Percentiles rank a stretch among this genome's conserved stretches.
These are phyloP conservation scores for Leptinotarsa texana DNA, from an alignment of 1,140 invertebrate genomes.

Conservation along the genomic window DNA sequence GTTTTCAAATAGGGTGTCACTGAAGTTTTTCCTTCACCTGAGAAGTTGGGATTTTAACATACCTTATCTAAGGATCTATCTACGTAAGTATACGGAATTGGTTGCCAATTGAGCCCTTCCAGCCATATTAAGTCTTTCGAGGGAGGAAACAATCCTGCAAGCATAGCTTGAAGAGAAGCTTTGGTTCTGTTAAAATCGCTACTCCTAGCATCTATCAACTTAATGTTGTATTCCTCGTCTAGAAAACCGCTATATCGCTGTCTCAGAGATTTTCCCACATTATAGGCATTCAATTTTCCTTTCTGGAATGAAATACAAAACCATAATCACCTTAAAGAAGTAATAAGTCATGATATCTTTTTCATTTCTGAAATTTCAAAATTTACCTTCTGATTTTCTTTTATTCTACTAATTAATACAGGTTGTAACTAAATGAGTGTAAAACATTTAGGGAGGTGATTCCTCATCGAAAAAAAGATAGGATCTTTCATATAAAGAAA, in stretches of 20 bases:
- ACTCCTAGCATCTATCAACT: constrained; percentile 57
- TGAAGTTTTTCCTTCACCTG: too few species aligned
- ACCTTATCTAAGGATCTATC: constrained; percentile 34
- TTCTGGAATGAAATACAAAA: constrained; percentile 34
- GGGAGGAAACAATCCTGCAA: constrained; percentile 64
- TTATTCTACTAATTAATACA: background rate
- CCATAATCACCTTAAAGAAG: background rate
- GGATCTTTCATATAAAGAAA: too few species aligned
- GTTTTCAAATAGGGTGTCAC: too few species aligned
- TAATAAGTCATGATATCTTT: background rate
- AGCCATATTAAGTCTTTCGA: constrained; percentile 54
- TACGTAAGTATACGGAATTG: constrained; percentile 57
- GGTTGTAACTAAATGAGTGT: background rate
- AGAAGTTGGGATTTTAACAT: background rate
- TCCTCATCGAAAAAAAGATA: too few species aligned
- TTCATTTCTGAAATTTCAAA: background rate
- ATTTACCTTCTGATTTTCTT: background rate
- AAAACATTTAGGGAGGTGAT: too few species aligned
- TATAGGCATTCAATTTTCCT: constrained; percentile 58
- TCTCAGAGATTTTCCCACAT: constrained; percentile 65
- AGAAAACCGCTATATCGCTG: constrained; percentile 66
- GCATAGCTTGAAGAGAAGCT: constrained; percentile 61
- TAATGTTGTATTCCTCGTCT: constrained; percentile 55
- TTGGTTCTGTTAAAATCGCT: constrained; percentile 62
- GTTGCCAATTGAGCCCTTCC: constrained; percentile 60